Evolutionary conservation across 2,888 invertebrate genomes (phyloP).

Genomic region (Pyrochroa serraticornis): DNA sequence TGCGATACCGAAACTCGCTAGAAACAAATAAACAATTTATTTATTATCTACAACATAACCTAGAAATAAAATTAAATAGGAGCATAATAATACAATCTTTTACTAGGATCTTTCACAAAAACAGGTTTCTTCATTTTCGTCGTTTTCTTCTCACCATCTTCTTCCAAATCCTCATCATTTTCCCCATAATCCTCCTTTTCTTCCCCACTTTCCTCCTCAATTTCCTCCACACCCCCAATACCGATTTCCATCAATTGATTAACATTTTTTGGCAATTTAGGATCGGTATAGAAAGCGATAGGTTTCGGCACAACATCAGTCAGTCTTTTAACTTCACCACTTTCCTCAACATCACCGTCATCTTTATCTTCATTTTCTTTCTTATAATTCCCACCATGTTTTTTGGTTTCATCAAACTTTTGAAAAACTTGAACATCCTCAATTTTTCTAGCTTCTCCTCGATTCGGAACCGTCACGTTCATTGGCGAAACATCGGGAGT

Average conservation of each 20-base stretch:
- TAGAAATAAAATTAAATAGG: conserved; percentile 36
- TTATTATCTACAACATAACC: conserved; percentile 10
- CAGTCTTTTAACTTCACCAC: conserved; percentile 33
- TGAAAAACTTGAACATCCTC: conserved; percentile 31
- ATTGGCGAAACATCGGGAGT: not conserved
- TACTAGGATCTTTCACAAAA: conserved; percentile 54
- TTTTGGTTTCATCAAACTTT: conserved; percentile 32
- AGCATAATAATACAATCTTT: conserved; percentile 55
- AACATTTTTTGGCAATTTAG: conserved; percentile 44
- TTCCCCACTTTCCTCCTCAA: conserved; percentile 12
- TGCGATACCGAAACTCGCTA: too few species aligned
- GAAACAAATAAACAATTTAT: conserved; percentile 3
- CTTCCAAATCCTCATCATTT: conserved; percentile 29
- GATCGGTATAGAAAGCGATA: conserved; percentile 46
- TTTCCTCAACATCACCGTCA: conserved; percentile 20
- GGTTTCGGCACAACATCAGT: conserved; percentile 48
- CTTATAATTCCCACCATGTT: conserved; percentile 41
- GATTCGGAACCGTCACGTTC: too few species aligned
- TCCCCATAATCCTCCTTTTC: conserved; percentile 15
- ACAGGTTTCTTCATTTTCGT: conserved; percentile 32
- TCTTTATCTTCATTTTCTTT: conserved; percentile 21
- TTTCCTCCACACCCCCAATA: conserved; percentile 20
- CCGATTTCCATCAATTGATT: conserved; percentile 43
- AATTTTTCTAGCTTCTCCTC: conserved; percentile 2
- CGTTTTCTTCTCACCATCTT: conserved; percentile 17